These are phyloP conservation scores for Anastrepha ludens DNA, from an alignment of 1,140 invertebrate genomes.

Conservation along the genomic window DNA sequence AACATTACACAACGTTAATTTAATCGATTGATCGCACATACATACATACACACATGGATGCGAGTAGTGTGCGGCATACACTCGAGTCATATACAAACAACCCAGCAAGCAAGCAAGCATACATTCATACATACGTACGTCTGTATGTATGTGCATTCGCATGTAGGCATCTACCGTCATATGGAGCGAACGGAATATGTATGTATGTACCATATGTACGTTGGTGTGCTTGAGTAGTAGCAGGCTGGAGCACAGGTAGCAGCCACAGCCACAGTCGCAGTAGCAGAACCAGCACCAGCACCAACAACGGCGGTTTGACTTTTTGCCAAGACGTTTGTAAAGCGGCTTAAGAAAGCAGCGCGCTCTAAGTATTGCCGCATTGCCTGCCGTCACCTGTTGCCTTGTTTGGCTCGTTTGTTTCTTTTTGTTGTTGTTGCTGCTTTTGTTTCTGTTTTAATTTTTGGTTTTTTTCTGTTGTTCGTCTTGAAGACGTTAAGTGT, in stretches of 20 bases:
- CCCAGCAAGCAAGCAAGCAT: no score
- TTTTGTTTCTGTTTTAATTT: slow-evolving; percentile 1
- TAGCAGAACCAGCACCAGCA: background rate
- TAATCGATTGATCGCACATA: slow-evolving; percentile 67
- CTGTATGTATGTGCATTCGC: slow-evolving; percentile 1
- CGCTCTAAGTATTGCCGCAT: background rate
- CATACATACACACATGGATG: slow-evolving; percentile 53
- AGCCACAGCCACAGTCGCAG: slow-evolving; percentile 11
- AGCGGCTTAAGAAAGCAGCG: slow-evolving; percentile 58
- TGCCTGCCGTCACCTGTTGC: slow-evolving; percentile 63
- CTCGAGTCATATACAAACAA: background rate
- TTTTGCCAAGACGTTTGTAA: slow-evolving; percentile 59
- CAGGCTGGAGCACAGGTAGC: slow-evolving; percentile 5
- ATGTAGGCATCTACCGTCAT: slow-evolving; percentile 58
- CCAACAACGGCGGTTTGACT: slow-evolving; percentile 61
- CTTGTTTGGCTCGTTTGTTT: slow-evolving; percentile 57
- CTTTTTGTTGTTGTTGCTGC: slow-evolving; percentile 12
- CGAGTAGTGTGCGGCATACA: slow-evolving; percentile 1
- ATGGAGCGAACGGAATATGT: slow-evolving; percentile 56
- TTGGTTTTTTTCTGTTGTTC: slow-evolving; percentile 19
- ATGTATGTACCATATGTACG: background rate
- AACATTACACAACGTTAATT: slow-evolving; percentile 66
- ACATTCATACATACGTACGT: background rate
- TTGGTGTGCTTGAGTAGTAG: slow-evolving; percentile 47
- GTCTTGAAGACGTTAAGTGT: slow-evolving; percentile 52